phyloP scores from a whole-genome alignment of 1,140 invertebrate species.

The Hycleus phaleratus region DNA sequence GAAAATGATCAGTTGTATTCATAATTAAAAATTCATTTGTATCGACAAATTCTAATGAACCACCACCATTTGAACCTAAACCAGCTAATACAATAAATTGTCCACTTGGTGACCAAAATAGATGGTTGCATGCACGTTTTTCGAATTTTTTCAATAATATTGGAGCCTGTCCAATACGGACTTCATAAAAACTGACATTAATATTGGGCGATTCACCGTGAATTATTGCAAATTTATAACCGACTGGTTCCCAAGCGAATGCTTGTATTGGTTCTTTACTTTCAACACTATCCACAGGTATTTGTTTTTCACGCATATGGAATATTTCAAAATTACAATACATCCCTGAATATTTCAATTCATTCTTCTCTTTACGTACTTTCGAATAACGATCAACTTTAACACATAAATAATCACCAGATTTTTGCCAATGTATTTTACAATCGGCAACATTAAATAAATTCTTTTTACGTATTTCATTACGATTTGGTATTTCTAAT shows the following conservation, averaged over 20 bases:
- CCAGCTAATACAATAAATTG: constrained; percentile 91
- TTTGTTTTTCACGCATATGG: constrained; percentile 95
- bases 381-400: constrained; percentile 97
- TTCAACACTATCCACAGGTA: constrained; percentile 96
- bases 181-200: constrained; percentile 90
- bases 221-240: constrained; percentile 92
- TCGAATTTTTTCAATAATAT: constrained; percentile 83
- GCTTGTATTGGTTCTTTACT: constrained; percentile 88
- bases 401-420: constrained; percentile 94
- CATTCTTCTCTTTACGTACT: constrained; percentile 81
- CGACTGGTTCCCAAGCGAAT: constrained; percentile 98
- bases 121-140: constrained; percentile 83
- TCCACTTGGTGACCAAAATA: constrained; percentile 95
- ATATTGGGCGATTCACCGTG: constrained; percentile 86
- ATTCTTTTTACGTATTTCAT: constrained; percentile 92
- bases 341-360: constrained; percentile 92
- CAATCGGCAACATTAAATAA: constrained; percentile 97
- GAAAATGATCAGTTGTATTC: constrained; percentile 84
- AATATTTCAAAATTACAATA: constrained; percentile 99
- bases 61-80: constrained; percentile 72
- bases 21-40: constrained; percentile 92
- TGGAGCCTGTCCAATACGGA: constrained; percentile 78
- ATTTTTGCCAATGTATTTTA: constrained; percentile 99
- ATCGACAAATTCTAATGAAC: constrained; percentile 90
- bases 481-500: constrained; percentile 77